These are phyloP conservation scores for Macroglossus sobrinus DNA, from an alignment of 2,113 vertebrate genomes.

Conservation along the genomic window DNA sequence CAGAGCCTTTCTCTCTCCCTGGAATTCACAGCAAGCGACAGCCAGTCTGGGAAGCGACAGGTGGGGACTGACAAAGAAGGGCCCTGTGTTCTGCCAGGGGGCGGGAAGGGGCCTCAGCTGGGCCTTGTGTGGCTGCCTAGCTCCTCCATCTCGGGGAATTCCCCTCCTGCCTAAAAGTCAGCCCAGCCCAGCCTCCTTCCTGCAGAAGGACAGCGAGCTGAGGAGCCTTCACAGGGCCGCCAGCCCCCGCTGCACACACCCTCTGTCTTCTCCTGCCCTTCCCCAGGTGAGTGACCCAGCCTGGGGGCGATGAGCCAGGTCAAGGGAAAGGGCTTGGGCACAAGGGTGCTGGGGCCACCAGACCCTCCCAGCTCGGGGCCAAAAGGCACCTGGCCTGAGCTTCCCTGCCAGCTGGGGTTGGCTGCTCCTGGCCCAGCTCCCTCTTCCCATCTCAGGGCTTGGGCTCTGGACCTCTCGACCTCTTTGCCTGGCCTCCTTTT, in stretches of 20 bases:
- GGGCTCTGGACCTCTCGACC: neutral
- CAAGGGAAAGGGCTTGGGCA: neutral
- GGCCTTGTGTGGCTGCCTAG: constrained; percentile 75
- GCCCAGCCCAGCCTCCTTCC: constrained; percentile 77
- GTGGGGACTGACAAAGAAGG: constrained; percentile 31
- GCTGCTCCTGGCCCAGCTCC: neutral
- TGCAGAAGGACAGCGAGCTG: constrained; percentile 55
- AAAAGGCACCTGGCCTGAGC: neutral
- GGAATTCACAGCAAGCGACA: constrained; percentile 22
- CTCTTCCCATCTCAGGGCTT: neutral
- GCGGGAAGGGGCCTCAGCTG: constrained; percentile 77
- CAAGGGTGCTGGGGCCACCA: neutral
- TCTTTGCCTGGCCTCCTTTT: neutral
- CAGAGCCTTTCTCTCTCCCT: neutral
- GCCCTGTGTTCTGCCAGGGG: constrained; percentile 20
- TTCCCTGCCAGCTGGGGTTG: neutral
- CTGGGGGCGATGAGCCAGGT: fast-evolving
- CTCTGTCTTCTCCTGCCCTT: neutral
- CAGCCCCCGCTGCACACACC: neutral
- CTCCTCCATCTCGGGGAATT: constrained; percentile 83
- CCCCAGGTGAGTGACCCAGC: constrained; percentile 75
- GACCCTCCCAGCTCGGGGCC: neutral
- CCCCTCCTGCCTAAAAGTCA: constrained; percentile 84
- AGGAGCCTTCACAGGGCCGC: neutral
- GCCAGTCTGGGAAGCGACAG: constrained; percentile 46